Evolutionary conservation across 2,888 invertebrate genomes (phyloP), one percentile per base, ranked within the genome.

Genomic region (Philereme transversata): DNA sequence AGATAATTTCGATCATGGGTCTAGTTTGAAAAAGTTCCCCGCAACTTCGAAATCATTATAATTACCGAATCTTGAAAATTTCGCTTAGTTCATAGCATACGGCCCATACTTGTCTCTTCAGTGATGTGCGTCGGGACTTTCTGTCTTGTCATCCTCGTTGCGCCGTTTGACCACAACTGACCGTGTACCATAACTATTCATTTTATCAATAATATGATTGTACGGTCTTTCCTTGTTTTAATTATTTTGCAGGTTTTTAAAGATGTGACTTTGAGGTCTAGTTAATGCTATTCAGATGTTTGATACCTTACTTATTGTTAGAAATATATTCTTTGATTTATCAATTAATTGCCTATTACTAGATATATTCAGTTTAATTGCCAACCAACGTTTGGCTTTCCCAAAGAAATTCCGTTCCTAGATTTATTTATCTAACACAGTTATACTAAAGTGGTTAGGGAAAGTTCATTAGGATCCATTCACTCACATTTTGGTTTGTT

Each of bases 381-480:
- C 22, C 1, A 5, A 6, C 5, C 6, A 40, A 6, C 40, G 4
- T 5, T 40, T 40, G 40, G 40, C 10, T 43, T 43, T 43, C 10
- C 9, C 5, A 41, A n/a, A n/a, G 40, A 51, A 56, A 43, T 56
- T 55, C 60, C 45, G 49, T 41, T 57, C 50, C 45, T 58, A 53
- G 57, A 64, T 67, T 64, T 68, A 59, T 70, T 65, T 68, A 65
- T 60, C n/a, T 58, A 60, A 50, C 51, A 53, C 41, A 44, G 51
- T 61, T 57, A 65, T 51, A 49, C 41, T 67, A 50, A 62, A 75
- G 70, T 73, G 73, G 60, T 71, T 66, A 51, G 68, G 64, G 74
- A 75, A 74, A 78, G 78, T 73, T 76, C 76, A 69, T 78, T 76
- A 76, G 63, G 9, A 55, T 45, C 65, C 64, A 71, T 76, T 74